phyloP scores from a whole-genome alignment of 2,888 invertebrate species.

The Carpatolechia fugitivella region DNA sequence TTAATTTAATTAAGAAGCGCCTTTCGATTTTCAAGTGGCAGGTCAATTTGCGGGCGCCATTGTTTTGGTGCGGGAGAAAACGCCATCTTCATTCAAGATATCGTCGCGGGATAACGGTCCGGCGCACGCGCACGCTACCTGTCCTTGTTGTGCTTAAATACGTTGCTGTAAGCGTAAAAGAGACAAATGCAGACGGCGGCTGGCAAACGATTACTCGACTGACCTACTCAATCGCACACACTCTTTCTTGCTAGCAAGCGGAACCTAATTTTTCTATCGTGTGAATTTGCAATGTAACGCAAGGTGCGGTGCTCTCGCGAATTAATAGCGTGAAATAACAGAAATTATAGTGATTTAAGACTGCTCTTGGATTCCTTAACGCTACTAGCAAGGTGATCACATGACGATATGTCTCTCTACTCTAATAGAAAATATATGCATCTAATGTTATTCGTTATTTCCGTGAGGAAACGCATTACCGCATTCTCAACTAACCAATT shows the following conservation, averaged over 20 bases:
- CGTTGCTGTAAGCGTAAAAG: conserved; percentile 30
- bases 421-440: background rate
- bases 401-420: background rate
- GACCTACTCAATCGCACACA: conserved; percentile 77
- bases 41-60: conserved; percentile 61
- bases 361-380: conserved; percentile 19
- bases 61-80: conserved; percentile 78
- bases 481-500: too few species aligned
- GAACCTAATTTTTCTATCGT: conserved; percentile 76
- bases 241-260: conserved; percentile 79
- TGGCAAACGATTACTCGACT: conserved; percentile 75
- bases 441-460: too few species aligned
- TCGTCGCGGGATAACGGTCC: conserved; percentile 76
- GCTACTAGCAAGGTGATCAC: conserved; percentile 4
- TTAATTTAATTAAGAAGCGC: conserved; percentile 52
- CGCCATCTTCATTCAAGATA: conserved; percentile 79
- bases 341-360: conserved; percentile 50
- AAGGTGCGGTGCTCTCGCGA: conserved; percentile 35
- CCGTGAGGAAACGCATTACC: too few species aligned
- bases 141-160: conserved; percentile 32
- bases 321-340: conserved; percentile 59
- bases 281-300: conserved; percentile 65
- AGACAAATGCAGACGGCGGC: conserved; percentile 55
- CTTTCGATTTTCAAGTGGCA: conserved; percentile 69
- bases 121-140: conserved; percentile 53